Conservation (phyloP, 2,797 vertebrate species). For the Leucoraja ocellata region DNA sequence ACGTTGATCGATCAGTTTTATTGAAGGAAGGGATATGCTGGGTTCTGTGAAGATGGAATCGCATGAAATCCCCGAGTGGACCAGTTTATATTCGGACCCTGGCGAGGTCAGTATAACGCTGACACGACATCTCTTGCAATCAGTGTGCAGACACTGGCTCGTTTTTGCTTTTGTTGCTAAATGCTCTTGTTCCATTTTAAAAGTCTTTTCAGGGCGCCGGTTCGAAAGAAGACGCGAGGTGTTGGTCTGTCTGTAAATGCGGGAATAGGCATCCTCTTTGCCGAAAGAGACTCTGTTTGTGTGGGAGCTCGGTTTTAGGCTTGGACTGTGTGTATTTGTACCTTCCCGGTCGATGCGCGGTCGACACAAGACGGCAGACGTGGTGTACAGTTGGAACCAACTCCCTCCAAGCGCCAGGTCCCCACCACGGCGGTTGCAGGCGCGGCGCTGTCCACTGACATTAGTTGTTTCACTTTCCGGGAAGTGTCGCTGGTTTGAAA, state of each 20-base stretch:
- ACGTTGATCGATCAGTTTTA: too few species aligned
- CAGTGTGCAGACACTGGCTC: neutral
- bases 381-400: neutral
- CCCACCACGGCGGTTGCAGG: neutral
- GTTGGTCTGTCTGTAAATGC: neutral
- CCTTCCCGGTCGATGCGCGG: neutral
- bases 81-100: conserved; percentile 68
- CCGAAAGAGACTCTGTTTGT: neutral
- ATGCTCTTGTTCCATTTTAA: neutral
- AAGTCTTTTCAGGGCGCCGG: neutral
- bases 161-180: neutral
- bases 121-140: neutral
- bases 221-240: neutral
- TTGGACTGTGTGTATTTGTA: neutral
- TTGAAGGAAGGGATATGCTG: conserved; percentile 65
- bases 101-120: conserved; percentile 60
- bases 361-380: neutral
- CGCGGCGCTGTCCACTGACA: neutral
- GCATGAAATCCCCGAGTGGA: conserved; percentile 74
- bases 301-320: neutral
- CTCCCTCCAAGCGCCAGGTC: neutral
- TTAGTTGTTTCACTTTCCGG: neutral
- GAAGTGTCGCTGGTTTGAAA: neutral
- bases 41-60: conserved; percentile 79
- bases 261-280: neutral